phyloP scores from a whole-genome alignment of 2,113 vertebrate genomes.

The Corythaeola cristata region DNA sequence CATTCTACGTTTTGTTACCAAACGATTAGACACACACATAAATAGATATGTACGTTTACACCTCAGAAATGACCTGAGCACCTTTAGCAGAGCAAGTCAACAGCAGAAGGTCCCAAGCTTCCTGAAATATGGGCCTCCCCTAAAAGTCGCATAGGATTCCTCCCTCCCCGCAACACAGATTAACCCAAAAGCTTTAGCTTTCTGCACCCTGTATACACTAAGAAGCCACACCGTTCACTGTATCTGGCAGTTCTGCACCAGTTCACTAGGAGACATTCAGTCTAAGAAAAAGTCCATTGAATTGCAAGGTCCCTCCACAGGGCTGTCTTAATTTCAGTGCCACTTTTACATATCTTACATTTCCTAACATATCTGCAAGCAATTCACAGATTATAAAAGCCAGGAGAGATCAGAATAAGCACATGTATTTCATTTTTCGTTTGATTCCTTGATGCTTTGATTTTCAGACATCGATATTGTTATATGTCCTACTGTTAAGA shows the following conservation, averaged over 20 bases:
- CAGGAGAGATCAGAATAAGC: not conserved
- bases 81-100: not conserved
- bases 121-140: not conserved
- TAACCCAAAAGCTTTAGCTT: not conserved
- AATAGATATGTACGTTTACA: not conserved
- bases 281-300: not conserved
- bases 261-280: too few relatives aligned
- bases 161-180: not conserved
- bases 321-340: not conserved
- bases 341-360: not conserved
- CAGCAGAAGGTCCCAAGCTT: not conserved
- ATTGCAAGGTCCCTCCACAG: not conserved
- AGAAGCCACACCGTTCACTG: not conserved
- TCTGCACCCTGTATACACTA: not conserved
- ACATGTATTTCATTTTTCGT: not conserved
- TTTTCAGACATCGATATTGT: not conserved
- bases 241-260: too few relatives aligned
- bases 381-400: not conserved
- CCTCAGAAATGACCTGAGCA: not conserved
- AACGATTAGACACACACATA: not conserved
- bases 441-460: not conserved
- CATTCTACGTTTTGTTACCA: not conserved
- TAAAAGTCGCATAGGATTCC: not conserved
- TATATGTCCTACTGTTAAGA: not conserved
- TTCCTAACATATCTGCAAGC: not conserved